Evolutionary conservation across 2,113 vertebrate species (phyloP).

Genomic region (Salvelinus sp.): DNA sequence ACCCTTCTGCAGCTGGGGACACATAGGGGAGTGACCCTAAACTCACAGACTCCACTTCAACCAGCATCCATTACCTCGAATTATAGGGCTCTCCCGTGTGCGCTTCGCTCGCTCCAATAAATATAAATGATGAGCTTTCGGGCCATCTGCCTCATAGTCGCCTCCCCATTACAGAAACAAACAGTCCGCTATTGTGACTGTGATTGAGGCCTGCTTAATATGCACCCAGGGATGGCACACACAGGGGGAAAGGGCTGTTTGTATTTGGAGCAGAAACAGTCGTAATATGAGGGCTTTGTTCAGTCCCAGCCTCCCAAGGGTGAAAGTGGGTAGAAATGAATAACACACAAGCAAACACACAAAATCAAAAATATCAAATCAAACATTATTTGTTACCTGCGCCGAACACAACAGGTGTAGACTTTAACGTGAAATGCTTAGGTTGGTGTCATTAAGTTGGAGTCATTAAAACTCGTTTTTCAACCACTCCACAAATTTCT

Average conservation of each 20-base stretch:
- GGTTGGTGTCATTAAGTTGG: too few species aligned
- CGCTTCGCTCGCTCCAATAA: conserved; percentile 17
- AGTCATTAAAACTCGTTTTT: too few species aligned
- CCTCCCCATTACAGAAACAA: conserved; percentile 18
- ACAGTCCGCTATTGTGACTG: conserved; percentile 17
- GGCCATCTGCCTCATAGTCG: conserved; percentile 37
- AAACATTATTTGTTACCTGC: too few species aligned
- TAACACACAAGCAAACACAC: background rate
- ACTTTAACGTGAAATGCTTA: too few species aligned
- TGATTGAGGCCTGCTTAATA: conserved; percentile 24
- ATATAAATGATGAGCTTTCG: conserved; percentile 21
- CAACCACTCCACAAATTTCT: too few species aligned
- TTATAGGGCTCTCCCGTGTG: background rate
- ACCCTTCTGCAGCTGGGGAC: conserved; percentile 1
- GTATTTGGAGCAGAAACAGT: background rate
- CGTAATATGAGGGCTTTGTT: background rate
- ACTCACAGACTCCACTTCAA: background rate
- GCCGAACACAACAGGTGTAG: too few species aligned
- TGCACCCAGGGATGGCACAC: conserved; percentile 19
- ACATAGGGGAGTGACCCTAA: conserved; percentile 1
- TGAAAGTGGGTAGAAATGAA: background rate
- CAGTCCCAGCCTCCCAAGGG: background rate
- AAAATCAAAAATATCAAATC: too few species aligned
- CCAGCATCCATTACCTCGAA: conserved; percentile 12
- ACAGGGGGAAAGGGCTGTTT: conserved; percentile 17